Evolutionary conservation across 2,888 invertebrate genomes (phyloP), one percentile per base, ranked within the genome.

Genomic region (Napeogenes inachia): DNA sequence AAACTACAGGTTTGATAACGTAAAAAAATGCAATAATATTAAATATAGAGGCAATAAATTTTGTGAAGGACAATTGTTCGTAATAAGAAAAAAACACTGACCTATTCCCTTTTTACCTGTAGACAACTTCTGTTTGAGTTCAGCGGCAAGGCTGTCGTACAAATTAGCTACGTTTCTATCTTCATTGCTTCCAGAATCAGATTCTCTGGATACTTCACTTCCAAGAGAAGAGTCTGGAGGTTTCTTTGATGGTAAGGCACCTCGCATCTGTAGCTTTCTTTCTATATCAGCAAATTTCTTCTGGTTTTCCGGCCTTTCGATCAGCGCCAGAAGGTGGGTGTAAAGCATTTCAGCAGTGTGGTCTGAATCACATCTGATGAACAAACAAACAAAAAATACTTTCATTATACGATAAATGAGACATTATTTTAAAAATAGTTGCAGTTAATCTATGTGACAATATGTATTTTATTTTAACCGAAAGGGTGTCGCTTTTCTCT

Each of bases 81-180:
- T 71, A 66, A 79, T 75, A 62, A 71, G 81, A 81, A 76, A 71
- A 76, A 70, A 54, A 68, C 42, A 89, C 89, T 89, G 81, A 90
- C 89, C 89, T 89, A 89, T 63, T 66, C 87, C 89, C 70, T 84
- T 84, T 89, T 90, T 90, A 87, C 90, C 90, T 87, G 90, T 82
- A 82, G 93, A 77, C 92, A 93, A 76, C 90, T 93, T 89, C 74
- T 89, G 81, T 71, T 97, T 93, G 70, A 99, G 85, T 78, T 99
- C 99, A 0, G 97, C 97, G 2, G 98, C 97, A 69, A 98, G 91
- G 47, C 97, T 97, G 80, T 98, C 97, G 81, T 97, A 98, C 8
- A 97, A 91, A 65, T 94, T 95, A 33, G 96, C 93, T 35, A 95
- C 90, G 47, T 88, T 92, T 83, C 94, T 87, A 75, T 94, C 94